A percentile compares a stretch with the other conserved stretches of the same genome.
phyloP scores from a whole-genome alignment of 2,888 invertebrate species.

The Clitarchus hookeri region DNA sequence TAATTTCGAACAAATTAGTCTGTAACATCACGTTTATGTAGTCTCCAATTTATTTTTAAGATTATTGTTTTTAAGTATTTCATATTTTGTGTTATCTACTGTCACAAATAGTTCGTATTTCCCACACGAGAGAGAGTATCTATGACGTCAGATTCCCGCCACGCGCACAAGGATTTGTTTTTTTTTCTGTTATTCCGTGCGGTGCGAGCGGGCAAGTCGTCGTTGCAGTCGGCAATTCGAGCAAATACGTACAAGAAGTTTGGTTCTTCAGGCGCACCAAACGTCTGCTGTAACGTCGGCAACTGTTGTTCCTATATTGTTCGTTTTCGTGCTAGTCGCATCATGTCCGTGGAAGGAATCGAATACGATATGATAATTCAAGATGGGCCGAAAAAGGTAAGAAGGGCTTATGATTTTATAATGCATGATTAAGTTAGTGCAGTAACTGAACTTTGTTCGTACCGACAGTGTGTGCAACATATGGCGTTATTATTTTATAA shows the following conservation, averaged over 20 bases:
- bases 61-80: too few relatives aligned
- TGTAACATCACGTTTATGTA: too few relatives aligned
- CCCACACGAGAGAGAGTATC: neutral
- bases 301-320: neutral
- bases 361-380: conserved; percentile 68
- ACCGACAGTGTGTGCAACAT: too few relatives aligned
- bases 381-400: conserved; percentile 68
- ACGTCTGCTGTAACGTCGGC: neutral
- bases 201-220: neutral
- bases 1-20: too few relatives aligned
- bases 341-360: conserved; percentile 63
- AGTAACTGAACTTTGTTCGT: too few relatives aligned
- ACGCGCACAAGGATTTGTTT: neutral
- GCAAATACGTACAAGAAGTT: too few relatives aligned
- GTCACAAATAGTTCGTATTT: neutral
- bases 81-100: too few relatives aligned
- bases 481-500: too few relatives aligned
- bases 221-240: neutral
- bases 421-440: too few relatives aligned
- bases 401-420: conserved; percentile 44
- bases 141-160: conserved; percentile 1
- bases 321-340: conserved; percentile 25
- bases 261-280: neutral
- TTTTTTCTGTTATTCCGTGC: neutral
- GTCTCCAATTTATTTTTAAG: too few relatives aligned